Evolutionary conservation across 2,797 vertebrate species (phyloP), one percentile per base, ranked within the genome.

Genomic region (Spinibarbus caldwelli): DNA sequence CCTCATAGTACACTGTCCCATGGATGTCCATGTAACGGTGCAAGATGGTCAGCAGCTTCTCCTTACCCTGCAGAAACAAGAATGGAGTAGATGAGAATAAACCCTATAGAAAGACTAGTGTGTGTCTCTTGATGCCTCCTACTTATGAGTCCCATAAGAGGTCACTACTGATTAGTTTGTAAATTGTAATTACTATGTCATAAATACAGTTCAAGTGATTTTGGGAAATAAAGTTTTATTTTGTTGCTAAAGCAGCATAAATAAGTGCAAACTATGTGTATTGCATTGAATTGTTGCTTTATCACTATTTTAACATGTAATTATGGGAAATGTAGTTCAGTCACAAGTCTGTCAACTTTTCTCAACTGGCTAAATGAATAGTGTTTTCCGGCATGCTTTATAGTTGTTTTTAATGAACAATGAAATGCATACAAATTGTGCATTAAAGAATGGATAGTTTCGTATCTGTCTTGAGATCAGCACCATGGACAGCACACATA

Each of bases 11-110:
- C 88, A 99, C 98, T 0, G 98, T 99, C 82, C 98, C 98, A 0
- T 99, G 98, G 92, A 99, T 95, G 91, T 99, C 98, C 98, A 99
- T 98, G 95, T 99, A 95, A 85, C 95, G 97, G 90, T 97, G 96
- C 77, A 99, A 93, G 85, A 98, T 96, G 85, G 93, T 86, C 84
- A 99, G 93, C 88, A 97, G 96, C 87, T 96, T 98, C 78, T 98
- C 98, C 85, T 97, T 98, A 71, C 97, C 97, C 98, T 99, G 93
- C 87, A 89, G 81, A 90, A 19, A 0, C 23, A 80, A 52, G 10
- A 31, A n/a, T n/a, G n/a, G n/a, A 52, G 10, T 2, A 64, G n/a
- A 52, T 77, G 11, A n/a, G n/a, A n/a, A n/a, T n/a, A n/a, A n/a
- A n/a, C n/a, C n/a, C n/a, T n/a, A n/a, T n/a, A 68, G 54, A 43